phyloP scores from a whole-genome alignment of 1,140 invertebrate species.

The Anagrus nilaparvatae region DNA sequence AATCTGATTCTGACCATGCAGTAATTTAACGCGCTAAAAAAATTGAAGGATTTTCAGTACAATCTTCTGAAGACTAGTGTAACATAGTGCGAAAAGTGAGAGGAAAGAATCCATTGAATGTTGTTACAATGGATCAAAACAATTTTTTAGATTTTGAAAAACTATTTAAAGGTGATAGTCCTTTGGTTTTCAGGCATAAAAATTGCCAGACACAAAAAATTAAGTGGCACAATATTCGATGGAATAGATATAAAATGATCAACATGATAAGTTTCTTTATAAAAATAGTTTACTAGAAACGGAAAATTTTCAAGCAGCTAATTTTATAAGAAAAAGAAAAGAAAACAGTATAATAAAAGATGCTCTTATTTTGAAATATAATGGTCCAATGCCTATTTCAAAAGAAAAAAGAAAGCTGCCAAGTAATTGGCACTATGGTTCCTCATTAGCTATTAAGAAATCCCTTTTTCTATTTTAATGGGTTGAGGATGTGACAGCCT shows the following conservation, averaged over 20 bases:
- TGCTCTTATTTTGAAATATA: no score
- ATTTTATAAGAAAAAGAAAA: no score
- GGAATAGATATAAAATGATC: slow-evolving; percentile 11
- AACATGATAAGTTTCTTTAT: slow-evolving; percentile 11
- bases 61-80: slow-evolving; percentile 14
- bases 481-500: no score
- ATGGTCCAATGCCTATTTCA: no score
- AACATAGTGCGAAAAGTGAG: slow-evolving; percentile 4
- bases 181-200: slow-evolving; percentile 9
- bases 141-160: slow-evolving; percentile 10
- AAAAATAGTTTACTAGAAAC: slow-evolving; percentile 10
- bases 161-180: slow-evolving; percentile 3
- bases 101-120: slow-evolving; percentile 3
- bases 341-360: no score
- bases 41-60: neutral
- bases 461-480: no score
- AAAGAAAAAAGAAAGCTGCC: no score
- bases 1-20: slow-evolving; percentile 26
- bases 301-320: slow-evolving; percentile 11
- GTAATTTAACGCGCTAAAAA: slow-evolving; percentile 21
- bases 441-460: no score
- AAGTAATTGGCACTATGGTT: no score
- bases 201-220: slow-evolving; percentile 5
- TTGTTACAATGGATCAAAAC: slow-evolving; percentile 5
- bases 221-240: slow-evolving; percentile 7